A percentile compares a stretch with the other conserved stretches of the same genome.
Conservation (phyloP, 2,797 vertebrate species). For the Eulemur mongoz region DNA sequence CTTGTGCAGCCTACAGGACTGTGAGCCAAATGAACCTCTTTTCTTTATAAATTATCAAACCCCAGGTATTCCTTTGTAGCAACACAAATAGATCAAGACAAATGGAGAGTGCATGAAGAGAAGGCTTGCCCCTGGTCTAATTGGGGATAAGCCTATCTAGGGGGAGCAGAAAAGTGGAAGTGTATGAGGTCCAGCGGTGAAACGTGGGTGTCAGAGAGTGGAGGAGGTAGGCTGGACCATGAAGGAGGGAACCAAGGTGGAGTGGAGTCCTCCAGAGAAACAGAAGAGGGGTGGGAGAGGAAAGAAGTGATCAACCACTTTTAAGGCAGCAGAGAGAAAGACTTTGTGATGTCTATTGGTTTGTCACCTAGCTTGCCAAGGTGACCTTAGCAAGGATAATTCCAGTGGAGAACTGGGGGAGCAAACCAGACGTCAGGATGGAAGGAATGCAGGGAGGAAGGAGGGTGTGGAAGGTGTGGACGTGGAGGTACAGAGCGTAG, state of each 20-base stretch:
- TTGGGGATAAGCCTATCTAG: not conserved
- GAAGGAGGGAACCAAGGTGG: not conserved
- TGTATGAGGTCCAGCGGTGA: not conserved
- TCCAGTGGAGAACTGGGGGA: not conserved
- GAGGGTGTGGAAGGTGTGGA: not conserved
- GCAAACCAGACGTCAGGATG: accelerated
- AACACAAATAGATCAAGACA: not conserved
- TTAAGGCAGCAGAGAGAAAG: not conserved
- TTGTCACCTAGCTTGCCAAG: not conserved
- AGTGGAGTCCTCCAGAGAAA: not conserved
- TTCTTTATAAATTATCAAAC: not conserved
- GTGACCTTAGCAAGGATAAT: not conserved
- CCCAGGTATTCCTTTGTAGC: not conserved
- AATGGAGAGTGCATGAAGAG: not conserved
- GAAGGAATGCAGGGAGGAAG: not conserved
- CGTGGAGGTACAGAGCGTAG: accelerated
- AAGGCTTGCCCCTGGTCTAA: not conserved
- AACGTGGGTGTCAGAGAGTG: not conserved
- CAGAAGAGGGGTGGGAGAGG: not conserved
- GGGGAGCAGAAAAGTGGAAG: not conserved
- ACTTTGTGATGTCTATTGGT: not conserved
- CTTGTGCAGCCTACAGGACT: not conserved
- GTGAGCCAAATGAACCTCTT: not conserved
- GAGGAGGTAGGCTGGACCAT: not conserved
- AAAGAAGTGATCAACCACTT: not conserved